Evolutionary conservation across 2,113 vertebrate genomes (phyloP), one percentile per base, ranked within the genome.

Genomic region (Muscicapa adusta): DNA sequence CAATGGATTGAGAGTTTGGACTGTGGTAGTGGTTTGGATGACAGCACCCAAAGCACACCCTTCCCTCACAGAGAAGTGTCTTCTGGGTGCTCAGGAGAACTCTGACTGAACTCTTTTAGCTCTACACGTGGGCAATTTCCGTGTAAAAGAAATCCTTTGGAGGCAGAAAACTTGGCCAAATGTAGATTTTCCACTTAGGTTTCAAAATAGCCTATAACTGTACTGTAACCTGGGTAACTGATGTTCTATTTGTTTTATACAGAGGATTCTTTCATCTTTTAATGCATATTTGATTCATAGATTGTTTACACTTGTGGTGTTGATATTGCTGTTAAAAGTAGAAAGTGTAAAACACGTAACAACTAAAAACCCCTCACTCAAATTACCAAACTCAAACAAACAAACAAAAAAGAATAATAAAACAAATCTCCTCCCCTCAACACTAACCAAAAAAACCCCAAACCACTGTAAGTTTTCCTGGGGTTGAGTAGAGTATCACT

Each of bases 311-410:
- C 3, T 29, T 17, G 8, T 28, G 16, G 6, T 40, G 15, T 63
- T 13, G 14, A 62, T 50, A 38, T 13, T 68, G 26, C 48, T 76
- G 23, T 38, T 42, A 68, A 76, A 68, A 29, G 33, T 20, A 65
- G 36, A 34, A 85, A 33, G 6, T 40, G 18, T 29, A 18, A 56
- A 80, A 5, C 20, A 25, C 17, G 6, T 4, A 47, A 40, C 8
- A 42, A 40, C 20, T 47, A 56, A 48, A 42, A 1, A 2, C 0
- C 7, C 15, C 1, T 2, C 13, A 20, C 10, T 8, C 2, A 7
- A 48, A 65, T 18, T 4, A 5, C 9, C 28, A 29, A 58, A 53
- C 5, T 18, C 19, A 77, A 84, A 8, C 8, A 53, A 50, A 23
- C 1, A 2, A 50, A 63, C 36, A 51, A 29, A 24, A 6, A 67